Percentiles rank a stretch among this genome's conserved stretches.
phyloP scores from a whole-genome alignment of 2,113 vertebrate species.

The Cichladusa arquata region DNA sequence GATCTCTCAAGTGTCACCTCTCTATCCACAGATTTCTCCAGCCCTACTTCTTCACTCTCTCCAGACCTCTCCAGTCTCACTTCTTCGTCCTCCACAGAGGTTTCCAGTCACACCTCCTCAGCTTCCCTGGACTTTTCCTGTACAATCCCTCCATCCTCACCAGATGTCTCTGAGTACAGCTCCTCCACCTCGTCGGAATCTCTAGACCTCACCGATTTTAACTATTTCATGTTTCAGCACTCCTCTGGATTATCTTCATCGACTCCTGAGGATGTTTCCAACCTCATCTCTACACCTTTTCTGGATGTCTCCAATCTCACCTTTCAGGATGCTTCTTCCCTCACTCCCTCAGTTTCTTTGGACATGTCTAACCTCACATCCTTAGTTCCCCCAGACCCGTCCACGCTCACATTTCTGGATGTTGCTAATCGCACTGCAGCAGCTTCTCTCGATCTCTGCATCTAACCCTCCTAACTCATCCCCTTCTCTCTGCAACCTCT shows the following conservation, averaged over 20 bases:
- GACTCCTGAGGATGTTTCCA: background rate
- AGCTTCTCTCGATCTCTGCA: conserved; percentile 12
- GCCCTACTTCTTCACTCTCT: conserved; percentile 39
- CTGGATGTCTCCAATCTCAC: conserved; percentile 1
- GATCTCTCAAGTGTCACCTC: conserved; percentile 56
- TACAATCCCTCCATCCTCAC: background rate
- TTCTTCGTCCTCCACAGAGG: background rate
- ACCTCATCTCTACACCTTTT: background rate
- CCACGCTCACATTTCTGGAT: conserved; percentile 37
- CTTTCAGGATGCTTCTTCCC: conserved; percentile 1
- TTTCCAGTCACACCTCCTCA: background rate
- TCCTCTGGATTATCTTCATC: conserved; percentile 5
- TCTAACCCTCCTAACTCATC: background rate
- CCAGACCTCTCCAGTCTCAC: conserved; percentile 46
- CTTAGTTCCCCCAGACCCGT: conserved; percentile 2
- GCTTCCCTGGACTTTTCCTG: conserved; percentile 15
- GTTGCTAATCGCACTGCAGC: background rate
- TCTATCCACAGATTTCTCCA: conserved; percentile 29
- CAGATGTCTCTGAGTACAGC: background rate
- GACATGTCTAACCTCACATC: conserved; percentile 3
- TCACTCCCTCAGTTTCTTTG: background rate
- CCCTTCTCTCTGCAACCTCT: background rate
- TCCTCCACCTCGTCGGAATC: conserved; percentile 52
- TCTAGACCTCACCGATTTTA: conserved; percentile 19
- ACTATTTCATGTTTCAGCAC: conserved; percentile 20